phyloP scores from a whole-genome alignment of 2,797 vertebrate species.

The Prionace glauca region DNA sequence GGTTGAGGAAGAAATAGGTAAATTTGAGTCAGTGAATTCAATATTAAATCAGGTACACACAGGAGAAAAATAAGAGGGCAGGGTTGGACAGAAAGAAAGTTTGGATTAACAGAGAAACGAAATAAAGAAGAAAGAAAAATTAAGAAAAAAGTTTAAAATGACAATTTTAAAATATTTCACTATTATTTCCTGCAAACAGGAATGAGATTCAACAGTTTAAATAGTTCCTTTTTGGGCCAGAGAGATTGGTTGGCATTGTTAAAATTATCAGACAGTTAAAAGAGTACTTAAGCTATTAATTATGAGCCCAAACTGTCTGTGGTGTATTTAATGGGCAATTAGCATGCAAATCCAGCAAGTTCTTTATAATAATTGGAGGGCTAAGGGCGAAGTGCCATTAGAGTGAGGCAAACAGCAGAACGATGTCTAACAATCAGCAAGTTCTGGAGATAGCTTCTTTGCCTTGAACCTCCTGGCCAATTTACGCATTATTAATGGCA shows the following conservation, averaged over 20 bases:
- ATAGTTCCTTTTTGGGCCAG: not conserved
- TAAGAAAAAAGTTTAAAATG: not conserved
- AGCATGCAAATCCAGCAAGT: not conserved
- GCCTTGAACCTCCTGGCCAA: not conserved
- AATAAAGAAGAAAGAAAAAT: not conserved
- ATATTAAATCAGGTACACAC: not conserved
- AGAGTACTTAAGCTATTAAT: not conserved
- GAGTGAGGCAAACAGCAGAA: not conserved
- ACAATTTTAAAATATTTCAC: not conserved
- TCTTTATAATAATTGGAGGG: not conserved
- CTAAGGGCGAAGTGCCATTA: not conserved
- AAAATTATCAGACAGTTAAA: not conserved
- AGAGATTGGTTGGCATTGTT: not conserved
- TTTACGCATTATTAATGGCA: not conserved
- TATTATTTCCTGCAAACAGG: not conserved
- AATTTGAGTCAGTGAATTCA: not conserved
- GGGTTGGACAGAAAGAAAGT: not conserved
- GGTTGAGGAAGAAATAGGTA: not conserved
- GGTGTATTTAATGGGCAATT: not conserved
- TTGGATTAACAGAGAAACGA: not conserved
- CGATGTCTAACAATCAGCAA: not conserved
- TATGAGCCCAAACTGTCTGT: not conserved
- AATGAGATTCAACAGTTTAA: not conserved
- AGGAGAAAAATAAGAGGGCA: not conserved
- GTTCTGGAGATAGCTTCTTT: not conserved